phyloP scores from a whole-genome alignment of 2,888 invertebrate species.

The Phyto melanocephala region DNA sequence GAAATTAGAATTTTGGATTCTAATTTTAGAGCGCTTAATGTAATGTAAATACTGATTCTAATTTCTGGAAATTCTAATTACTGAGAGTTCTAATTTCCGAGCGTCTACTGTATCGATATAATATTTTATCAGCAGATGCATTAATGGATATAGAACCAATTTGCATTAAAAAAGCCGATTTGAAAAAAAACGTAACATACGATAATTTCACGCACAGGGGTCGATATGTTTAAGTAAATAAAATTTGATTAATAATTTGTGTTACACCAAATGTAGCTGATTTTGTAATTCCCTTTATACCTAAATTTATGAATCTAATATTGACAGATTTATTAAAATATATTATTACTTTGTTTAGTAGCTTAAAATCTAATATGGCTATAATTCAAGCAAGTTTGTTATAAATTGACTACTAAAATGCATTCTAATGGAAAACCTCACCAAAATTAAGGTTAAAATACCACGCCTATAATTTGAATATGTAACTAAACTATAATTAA shows the following conservation, averaged over 20 bases:
- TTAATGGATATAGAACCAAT: too few species aligned
- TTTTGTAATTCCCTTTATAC: background rate
- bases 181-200: too few species aligned
- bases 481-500: background rate
- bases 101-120: too few species aligned
- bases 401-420: background rate
- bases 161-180: too few species aligned
- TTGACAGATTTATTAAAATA: conserved; percentile 29
- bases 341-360: background rate
- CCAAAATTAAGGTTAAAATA: conserved; percentile 5
- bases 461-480: conserved; percentile 4
- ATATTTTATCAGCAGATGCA: too few species aligned
- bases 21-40: too few species aligned
- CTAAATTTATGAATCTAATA: background rate
- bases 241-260: background rate
- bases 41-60: too few species aligned
- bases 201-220: too few species aligned
- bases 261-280: background rate
- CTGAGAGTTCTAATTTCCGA: too few species aligned
- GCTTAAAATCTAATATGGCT: conserved; percentile 27
- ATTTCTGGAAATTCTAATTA: too few species aligned
- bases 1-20: too few species aligned
- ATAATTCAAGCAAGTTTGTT: conserved; percentile 18
- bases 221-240: too few species aligned
- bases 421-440: background rate